A percentile compares a stretch with the other conserved stretches of the same genome.
Evolutionary conservation across 1,140 invertebrate species (phyloP).

Genomic region (Cydia pomonella): DNA sequence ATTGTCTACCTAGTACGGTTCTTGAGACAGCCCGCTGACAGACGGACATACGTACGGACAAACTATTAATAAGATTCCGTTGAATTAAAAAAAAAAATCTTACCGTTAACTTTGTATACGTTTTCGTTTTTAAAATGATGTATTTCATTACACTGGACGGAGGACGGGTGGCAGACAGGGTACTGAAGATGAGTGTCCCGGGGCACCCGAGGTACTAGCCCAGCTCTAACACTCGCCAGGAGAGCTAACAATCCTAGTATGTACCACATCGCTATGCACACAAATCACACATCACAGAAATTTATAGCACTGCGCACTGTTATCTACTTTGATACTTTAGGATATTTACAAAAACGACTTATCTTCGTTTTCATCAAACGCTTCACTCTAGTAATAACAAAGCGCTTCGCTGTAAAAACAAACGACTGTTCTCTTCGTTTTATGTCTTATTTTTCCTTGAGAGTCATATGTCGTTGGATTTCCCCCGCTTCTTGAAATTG

Average conservation of each 20-base stretch:
- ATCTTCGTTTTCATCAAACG: neutral
- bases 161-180: neutral
- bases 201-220: neutral
- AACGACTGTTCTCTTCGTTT: neutral
- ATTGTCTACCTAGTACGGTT: too few relatives aligned
- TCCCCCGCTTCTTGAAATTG: neutral
- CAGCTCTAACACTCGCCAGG: neutral
- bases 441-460: neutral
- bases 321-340: too few relatives aligned
- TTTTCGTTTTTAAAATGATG: neutral
- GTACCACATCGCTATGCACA: neutral
- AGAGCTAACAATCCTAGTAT: neutral
- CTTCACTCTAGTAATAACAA: neutral
- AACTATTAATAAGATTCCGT: too few relatives aligned
- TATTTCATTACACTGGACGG: neutral
- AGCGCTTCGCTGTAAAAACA: neutral
- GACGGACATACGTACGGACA: too few relatives aligned
- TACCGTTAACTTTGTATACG: neutral
- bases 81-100: neutral
- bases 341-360: neutral
- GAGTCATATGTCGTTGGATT: neutral
- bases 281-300: neutral
- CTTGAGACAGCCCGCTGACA: too few relatives aligned
- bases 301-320: slow-evolving; percentile 6
- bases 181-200: neutral